A percentile compares a stretch with the other conserved stretches of the same genome.
Conservation (phyloP, 1,140 invertebrate species). For the Nebria ingens region DNA sequence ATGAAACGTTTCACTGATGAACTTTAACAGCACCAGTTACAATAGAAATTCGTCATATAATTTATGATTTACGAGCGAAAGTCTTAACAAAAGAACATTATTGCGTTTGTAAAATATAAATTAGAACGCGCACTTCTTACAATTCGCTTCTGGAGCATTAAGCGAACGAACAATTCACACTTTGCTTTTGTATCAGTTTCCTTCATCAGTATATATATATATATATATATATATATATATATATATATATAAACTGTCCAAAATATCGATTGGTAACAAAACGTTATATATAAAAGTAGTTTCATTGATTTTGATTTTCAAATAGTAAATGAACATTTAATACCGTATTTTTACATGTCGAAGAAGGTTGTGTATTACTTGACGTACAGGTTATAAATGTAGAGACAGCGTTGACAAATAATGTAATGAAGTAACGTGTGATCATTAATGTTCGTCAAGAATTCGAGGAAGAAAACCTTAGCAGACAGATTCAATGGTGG, state of each 20-base stretch:
- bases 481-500: not conserved
- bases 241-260: not conserved
- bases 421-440: not conserved
- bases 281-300: not conserved
- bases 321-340: not conserved
- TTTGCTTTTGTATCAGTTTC: not conserved
- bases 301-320: not conserved
- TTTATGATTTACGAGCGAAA: not conserved
- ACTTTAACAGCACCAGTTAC: not conserved
- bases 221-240: constrained; percentile 4
- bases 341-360: not conserved
- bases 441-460: not conserved
- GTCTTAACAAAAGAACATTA: not conserved
- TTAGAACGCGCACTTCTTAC: no score
- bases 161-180: no score
- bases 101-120: no score
- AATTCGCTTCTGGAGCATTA: no score
- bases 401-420: not conserved
- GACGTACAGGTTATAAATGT: not conserved
- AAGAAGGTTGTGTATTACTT: no score
- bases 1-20: not conserved
- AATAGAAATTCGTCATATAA: not conserved
- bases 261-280: not conserved
- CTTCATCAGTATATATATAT: not conserved
- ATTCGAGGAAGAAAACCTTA: not conserved